These are phyloP conservation scores for Coreius guichenoti DNA, from an alignment of 2,797 vertebrate species.

Conservation along the genomic window DNA sequence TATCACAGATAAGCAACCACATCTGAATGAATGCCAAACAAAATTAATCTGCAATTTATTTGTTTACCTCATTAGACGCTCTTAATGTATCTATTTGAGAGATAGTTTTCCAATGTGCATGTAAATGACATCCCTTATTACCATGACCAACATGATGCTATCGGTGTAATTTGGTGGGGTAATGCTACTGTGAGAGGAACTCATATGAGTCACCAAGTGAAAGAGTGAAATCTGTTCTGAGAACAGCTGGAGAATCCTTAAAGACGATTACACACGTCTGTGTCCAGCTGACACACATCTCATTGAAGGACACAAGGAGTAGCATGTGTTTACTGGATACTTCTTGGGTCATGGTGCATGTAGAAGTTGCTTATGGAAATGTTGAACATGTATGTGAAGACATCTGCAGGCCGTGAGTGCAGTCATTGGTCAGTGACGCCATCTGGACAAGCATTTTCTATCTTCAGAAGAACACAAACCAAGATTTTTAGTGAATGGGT, in stretches of 20 bases:
- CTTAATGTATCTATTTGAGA: constrained; percentile 17
- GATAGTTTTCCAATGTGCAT: constrained; percentile 31
- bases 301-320: background rate
- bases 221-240: background rate
- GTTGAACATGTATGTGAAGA: background rate
- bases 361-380: background rate
- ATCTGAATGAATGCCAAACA: background rate
- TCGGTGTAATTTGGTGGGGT: background rate
- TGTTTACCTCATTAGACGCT: constrained; percentile 21
- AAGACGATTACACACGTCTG: background rate
- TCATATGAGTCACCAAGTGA: background rate
- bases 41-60: constrained; percentile 17
- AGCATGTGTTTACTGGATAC: background rate
- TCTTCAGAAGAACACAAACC: background rate
- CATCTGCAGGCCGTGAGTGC: background rate
- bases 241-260: background rate
- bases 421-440: background rate
- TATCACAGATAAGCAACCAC: constrained; percentile 13
- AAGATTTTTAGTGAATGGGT: background rate
- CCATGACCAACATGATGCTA: constrained; percentile 1
- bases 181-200: background rate
- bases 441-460: background rate
- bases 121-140: constrained; percentile 29
- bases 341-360: background rate
- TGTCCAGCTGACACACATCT: background rate